Evolutionary conservation across 2,797 vertebrate genomes (phyloP).

Genomic region (Poeciliopsis presidionis): DNA sequence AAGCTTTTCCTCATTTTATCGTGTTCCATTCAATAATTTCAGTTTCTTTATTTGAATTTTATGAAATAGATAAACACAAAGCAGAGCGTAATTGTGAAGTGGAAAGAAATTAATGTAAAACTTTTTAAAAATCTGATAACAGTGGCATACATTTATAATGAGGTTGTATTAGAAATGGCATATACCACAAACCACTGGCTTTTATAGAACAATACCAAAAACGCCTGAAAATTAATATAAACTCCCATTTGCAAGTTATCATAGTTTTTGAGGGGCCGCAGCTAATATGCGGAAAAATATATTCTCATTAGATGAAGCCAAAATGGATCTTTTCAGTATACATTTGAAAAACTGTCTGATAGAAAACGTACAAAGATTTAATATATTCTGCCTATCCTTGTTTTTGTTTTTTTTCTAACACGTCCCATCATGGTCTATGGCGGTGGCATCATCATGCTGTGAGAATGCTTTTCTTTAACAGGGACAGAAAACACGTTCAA

Average conservation of each 20-base stretch:
- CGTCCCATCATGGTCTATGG: background rate
- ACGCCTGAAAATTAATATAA: background rate
- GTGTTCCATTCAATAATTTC: background rate
- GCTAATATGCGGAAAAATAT: background rate
- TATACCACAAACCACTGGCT: background rate
- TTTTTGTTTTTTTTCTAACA: background rate
- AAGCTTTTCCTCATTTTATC: background rate
- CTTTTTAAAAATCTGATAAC: background rate
- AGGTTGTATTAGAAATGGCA: too few relatives aligned
- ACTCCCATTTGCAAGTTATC: background rate
- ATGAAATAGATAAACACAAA: background rate
- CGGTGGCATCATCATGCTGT: background rate
- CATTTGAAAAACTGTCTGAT: background rate
- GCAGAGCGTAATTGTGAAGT: background rate
- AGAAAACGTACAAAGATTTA: background rate
- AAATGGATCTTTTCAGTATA: background rate
- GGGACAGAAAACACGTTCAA: background rate
- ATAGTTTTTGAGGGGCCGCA: background rate
- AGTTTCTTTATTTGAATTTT: background rate
- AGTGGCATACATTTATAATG: background rate
- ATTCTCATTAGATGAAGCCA: background rate
- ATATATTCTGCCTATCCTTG: background rate
- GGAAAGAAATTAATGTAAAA: background rate
- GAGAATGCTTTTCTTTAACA: background rate
- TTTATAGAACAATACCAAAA: background rate